phyloP scores from a whole-genome alignment of 2,113 vertebrate genomes.

The Poeciliopsis retropinna region DNA sequence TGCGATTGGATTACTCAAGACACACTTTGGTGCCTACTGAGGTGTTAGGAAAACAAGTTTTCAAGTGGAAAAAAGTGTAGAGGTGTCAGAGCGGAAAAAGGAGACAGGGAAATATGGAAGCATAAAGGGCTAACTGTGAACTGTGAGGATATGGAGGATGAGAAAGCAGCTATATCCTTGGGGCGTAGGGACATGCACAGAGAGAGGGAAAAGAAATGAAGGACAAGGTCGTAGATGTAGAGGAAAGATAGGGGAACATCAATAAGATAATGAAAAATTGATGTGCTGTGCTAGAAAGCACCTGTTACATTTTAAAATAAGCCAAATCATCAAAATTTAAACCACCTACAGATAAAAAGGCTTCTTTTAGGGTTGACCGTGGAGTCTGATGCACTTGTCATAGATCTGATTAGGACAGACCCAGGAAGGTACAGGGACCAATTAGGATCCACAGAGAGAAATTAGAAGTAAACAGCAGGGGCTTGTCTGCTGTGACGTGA shows the following conservation, averaged over 20 bases:
- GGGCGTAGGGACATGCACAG: background rate
- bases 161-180: slow-evolving; percentile 32
- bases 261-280: slow-evolving; percentile 3
- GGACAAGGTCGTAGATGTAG: background rate
- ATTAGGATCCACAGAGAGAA: slow-evolving; percentile 65
- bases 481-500: slow-evolving; percentile 37
- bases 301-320: slow-evolving; percentile 33
- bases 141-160: slow-evolving; percentile 43
- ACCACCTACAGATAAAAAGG: slow-evolving; percentile 9
- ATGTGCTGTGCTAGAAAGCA: slow-evolving; percentile 3
- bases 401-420: slow-evolving; percentile 59
- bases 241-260: background rate
- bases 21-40: slow-evolving; percentile 24
- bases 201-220: slow-evolving; percentile 6
- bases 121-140: slow-evolving; percentile 42
- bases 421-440: slow-evolving; percentile 32
- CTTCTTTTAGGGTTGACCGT: slow-evolving; percentile 11
- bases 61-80: slow-evolving; percentile 37
- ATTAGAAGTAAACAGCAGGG: slow-evolving; percentile 67
- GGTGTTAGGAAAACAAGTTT: slow-evolving; percentile 54
- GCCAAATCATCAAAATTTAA: slow-evolving; percentile 39
- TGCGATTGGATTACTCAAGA: slow-evolving; percentile 12
- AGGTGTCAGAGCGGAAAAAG: slow-evolving; percentile 29
- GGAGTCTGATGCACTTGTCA: slow-evolving; percentile 38
- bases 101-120: slow-evolving; percentile 28